phyloP scores from a whole-genome alignment of 1,140 invertebrate species.

The Brachionus rubens region DNA sequence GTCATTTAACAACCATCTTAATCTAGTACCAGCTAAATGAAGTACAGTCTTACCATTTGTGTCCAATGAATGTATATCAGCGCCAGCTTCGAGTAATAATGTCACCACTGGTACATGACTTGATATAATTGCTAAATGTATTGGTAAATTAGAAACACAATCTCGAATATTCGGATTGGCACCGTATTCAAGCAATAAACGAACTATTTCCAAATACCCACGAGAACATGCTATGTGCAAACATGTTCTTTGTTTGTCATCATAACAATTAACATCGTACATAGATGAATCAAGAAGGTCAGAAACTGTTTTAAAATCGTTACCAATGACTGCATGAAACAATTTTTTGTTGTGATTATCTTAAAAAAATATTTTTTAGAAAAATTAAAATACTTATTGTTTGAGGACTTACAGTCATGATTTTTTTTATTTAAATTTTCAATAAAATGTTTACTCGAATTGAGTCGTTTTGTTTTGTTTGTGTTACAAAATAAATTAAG shows the following conservation, averaged over 20 bases:
- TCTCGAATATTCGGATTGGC: constrained; percentile 35
- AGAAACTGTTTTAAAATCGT: neutral
- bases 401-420: neutral
- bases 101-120: constrained; percentile 38
- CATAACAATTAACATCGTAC: constrained; percentile 31
- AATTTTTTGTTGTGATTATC: constrained; percentile 40
- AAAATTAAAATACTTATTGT: neutral
- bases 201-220: neutral
- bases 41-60: constrained; percentile 29
- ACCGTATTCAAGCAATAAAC: constrained; percentile 18
- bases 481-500: neutral
- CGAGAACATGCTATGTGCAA: constrained; percentile 35
- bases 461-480: neutral
- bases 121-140: constrained; percentile 40
- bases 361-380: neutral
- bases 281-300: neutral
- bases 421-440: neutral
- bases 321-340: neutral
- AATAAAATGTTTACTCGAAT: neutral
- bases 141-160: constrained; percentile 37
- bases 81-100: constrained; percentile 5
- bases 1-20: constrained; percentile 32
- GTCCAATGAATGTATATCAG: constrained; percentile 39
- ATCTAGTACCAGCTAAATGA: constrained; percentile 32
- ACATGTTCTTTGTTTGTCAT: constrained; percentile 39